phyloP scores from a whole-genome alignment of 2,113 vertebrate genomes.

The Mobula hypostoma region DNA sequence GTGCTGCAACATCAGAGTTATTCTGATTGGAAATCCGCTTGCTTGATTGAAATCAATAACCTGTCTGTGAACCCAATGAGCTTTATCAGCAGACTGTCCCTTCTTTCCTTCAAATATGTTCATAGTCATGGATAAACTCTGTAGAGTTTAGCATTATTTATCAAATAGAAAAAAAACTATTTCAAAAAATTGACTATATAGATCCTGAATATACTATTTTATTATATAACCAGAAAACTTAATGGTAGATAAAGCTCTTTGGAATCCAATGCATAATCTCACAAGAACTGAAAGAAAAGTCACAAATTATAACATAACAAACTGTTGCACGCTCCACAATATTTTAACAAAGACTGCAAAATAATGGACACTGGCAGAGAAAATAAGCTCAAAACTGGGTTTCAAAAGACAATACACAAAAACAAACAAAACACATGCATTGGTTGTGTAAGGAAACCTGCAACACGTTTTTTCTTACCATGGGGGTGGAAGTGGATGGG shows the following conservation, averaged over 20 bases:
- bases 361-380: not conserved
- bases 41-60: not conserved
- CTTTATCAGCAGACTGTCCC: not conserved
- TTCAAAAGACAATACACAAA: conserved; percentile 1
- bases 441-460: not conserved
- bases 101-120: not conserved
- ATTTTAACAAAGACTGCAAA: not conserved
- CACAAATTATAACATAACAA: not conserved
- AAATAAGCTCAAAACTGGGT: not conserved
- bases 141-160: not conserved
- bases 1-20: not conserved
- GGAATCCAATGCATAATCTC: not conserved
- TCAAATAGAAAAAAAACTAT: not conserved
- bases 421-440: conserved; percentile 4
- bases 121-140: not conserved
- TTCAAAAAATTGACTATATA: too few species aligned
- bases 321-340: not conserved
- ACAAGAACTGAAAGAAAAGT: not conserved
- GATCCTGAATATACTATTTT: not conserved
- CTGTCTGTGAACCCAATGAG: not conserved
- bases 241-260: not conserved
- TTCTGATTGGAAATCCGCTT: not conserved
- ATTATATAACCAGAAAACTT: not conserved
- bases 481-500: conserved; percentile 76
- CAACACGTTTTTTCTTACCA: conserved; percentile 80